Percentiles rank a stretch among this genome's conserved stretches.
Evolutionary conservation across 2,113 vertebrate species (phyloP).

Genomic region (Gambusia holbrooki): DNA sequence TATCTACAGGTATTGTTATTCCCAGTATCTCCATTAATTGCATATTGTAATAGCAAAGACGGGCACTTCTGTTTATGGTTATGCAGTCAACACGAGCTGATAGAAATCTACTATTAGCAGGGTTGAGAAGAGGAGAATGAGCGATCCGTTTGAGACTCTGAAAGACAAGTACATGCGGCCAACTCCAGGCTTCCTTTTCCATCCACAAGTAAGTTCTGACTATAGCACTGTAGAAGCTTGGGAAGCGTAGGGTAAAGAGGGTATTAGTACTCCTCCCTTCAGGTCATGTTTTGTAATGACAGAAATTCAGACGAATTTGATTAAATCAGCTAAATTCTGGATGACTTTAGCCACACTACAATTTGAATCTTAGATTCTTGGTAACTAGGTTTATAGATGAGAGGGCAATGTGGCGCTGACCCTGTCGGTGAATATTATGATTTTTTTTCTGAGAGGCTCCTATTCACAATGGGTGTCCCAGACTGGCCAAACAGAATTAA

Average conservation of each 20-base stretch:
- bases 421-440: conserved; percentile 15
- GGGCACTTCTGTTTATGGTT: conserved; percentile 4
- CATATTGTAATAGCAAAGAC: neutral
- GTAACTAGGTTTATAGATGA: conserved; percentile 1
- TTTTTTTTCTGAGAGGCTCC: conserved; percentile 17
- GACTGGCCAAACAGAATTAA: conserved; percentile 43
- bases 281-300: neutral
- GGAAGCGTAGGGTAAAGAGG: neutral
- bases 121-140: conserved; percentile 99
- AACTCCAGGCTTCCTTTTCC: conserved; percentile 95
- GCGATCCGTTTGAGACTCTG: conserved; percentile 96
- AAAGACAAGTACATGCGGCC: conserved; percentile 99
- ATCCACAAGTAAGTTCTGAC: conserved; percentile 90
- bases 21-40: conserved; percentile 45
- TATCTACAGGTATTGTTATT: conserved; percentile 96
- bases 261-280: neutral
- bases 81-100: conserved; percentile 71
- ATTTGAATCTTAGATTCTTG: conserved; percentile 1
- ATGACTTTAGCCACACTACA: conserved; percentile 1
- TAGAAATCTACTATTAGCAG: conserved; percentile 93
- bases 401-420: conserved; percentile 16
- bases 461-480: conserved; percentile 34
- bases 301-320: neutral
- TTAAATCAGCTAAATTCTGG: neutral
- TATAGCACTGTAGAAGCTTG: neutral